A percentile compares a stretch with the other conserved stretches of the same genome.
Conservation (phyloP, 2,797 vertebrate genomes). For the Graptemys geographica region DNA sequence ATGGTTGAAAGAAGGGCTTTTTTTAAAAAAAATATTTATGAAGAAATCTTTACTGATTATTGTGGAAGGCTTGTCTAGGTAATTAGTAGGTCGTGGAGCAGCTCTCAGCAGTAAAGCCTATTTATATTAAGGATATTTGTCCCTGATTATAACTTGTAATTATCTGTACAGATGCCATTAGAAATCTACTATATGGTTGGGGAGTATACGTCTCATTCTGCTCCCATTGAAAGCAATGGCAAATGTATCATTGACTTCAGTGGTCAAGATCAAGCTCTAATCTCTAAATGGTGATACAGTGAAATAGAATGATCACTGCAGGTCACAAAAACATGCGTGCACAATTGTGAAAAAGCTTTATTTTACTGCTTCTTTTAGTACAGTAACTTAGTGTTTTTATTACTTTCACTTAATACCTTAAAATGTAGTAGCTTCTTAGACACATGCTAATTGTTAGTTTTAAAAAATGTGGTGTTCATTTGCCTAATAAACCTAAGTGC, state of each 20-base stretch:
- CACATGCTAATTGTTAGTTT: background rate
- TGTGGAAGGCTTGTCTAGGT: too few species aligned
- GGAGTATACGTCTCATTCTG: background rate
- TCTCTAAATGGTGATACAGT: background rate
- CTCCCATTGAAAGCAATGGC: too few species aligned
- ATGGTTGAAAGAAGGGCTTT: background rate
- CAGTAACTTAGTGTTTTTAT: background rate
- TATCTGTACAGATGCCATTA: background rate
- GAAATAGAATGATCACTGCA: background rate
- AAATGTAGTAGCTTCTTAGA: background rate
- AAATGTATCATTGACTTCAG: background rate
- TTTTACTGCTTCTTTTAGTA: conserved; percentile 11
- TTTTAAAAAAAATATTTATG: too few species aligned
- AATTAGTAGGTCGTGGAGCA: background rate
- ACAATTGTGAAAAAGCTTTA: background rate
- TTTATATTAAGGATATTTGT: background rate
- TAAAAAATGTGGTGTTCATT: background rate
- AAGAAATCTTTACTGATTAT: too few species aligned
- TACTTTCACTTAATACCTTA: conserved; percentile 4
- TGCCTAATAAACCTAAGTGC: background rate
- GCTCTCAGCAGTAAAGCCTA: background rate
- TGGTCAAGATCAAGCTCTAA: background rate
- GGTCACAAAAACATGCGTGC: background rate
- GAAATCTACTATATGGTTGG: background rate
- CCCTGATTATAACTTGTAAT: background rate